Conservation (phyloP, 2,888 invertebrate genomes). For the Leptopilina drosophilae region DNA sequence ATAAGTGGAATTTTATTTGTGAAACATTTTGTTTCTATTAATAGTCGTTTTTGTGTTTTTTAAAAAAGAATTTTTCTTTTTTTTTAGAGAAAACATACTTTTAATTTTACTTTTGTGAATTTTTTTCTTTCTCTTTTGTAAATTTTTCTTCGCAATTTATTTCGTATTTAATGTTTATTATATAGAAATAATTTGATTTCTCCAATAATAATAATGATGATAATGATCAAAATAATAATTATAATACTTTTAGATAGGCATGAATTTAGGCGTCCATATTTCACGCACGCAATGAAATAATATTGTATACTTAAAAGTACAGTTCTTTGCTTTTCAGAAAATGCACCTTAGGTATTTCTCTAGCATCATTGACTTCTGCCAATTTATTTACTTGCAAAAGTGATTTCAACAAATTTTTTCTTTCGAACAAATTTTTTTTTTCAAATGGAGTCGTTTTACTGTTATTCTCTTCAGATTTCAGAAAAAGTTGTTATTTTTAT, state of each 20-base stretch:
- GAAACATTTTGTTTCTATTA: no score
- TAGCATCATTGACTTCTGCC: slow-evolving; percentile 17
- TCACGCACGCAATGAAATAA: slow-evolving; percentile 30
- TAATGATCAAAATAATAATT: neutral
- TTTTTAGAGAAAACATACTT: no score
- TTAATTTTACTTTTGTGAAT: no score
- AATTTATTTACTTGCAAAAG: neutral
- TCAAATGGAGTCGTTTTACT: neutral
- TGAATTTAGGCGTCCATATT: slow-evolving; percentile 28
- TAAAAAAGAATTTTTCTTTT: no score
- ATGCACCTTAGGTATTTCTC: slow-evolving; percentile 22
- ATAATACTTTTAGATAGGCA: slow-evolving; percentile 22
- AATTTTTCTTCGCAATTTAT: neutral
- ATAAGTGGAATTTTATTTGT: no score
- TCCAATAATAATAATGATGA: no score
- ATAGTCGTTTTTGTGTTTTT: no score
- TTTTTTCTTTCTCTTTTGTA: neutral
- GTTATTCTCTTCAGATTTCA: neutral
- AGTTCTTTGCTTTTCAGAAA: slow-evolving; percentile 4
- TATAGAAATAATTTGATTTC: neutral
- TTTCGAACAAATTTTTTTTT: neutral
- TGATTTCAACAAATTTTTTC: neutral
- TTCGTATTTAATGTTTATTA: neutral
- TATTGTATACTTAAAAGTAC: neutral
- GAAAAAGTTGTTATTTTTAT: no score